Base-by-base conservation (phyloP, 2,113 vertebrate genomes). In the Apus apus region DNA sequence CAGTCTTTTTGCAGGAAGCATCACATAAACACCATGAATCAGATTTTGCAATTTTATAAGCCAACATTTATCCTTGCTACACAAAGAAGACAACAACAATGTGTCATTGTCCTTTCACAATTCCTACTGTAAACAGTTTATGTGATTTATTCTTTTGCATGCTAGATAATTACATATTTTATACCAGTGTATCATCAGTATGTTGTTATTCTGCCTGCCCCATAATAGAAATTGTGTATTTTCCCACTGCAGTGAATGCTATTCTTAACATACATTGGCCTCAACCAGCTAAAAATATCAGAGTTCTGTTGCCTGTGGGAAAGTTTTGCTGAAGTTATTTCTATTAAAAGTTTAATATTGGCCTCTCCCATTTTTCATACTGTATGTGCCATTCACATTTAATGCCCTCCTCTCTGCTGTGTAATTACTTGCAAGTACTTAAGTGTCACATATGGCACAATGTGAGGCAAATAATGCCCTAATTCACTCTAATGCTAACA, bases 271-370 rank as follows among this genome's bases (percentile, higher is more conserved):
- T 73, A 96, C 90, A 70, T 83, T 58, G 54, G 94, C 93, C 96
- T 96, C 95, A 76, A 89, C 8, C 75, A 79, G 96, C 98, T 98
- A 98, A 98, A 98, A 98, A 98, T 98, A 98, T 72, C 93, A 79
- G 81, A 91, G 8, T 88, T 77, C 50, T 67, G 72, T 36, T 90
- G 96, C 94, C 97, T 98, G 98, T 98, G 98, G 98, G 98, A 98
- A 98, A 95, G 90, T 96, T 75, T 72, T 91, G 67, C 75, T 36
- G 78, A 16, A 96, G 96, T 93, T 97, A 96, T 95, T 97, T 97
- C 95, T 79, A 89, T 76, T 87, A 90, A 30, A 95, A 92, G 91
- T 94, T 94, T 84, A 62, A 92, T 93, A 83, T 73, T 84, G 76
- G 67, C 51, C 83, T 79, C 58, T 95, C 64, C 79, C 85, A 90